phyloP scores from a whole-genome alignment of 2,113 vertebrate genomes.

The Pycnonotus jocosus region DNA sequence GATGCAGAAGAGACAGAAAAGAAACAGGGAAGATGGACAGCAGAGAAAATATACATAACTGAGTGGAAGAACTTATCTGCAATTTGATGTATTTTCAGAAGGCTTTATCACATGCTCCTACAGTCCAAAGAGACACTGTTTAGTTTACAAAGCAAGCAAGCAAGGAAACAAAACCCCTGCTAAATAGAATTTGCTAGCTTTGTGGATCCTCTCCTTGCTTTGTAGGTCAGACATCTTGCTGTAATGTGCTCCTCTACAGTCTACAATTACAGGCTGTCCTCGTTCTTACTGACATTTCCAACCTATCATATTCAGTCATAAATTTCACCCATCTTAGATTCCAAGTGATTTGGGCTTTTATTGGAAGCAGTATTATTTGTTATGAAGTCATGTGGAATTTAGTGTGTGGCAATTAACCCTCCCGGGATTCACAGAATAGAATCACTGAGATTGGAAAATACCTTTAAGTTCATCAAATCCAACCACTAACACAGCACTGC shows the following conservation, averaged over 20 bases:
- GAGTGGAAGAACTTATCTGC: neutral
- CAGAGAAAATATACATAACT: neutral
- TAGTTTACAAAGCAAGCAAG: neutral
- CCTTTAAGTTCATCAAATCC: neutral
- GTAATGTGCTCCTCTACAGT: neutral
- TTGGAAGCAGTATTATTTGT: neutral
- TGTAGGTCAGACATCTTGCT: neutral
- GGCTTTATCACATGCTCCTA: neutral
- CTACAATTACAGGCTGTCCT: neutral
- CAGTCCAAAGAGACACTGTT: neutral
- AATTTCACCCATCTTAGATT: neutral
- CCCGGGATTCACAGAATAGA: neutral
- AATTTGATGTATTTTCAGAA: neutral
- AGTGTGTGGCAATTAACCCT: neutral
- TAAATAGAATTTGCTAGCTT: neutral
- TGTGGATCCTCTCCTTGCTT: neutral
- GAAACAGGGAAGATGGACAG: neutral
- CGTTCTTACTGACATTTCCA: neutral
- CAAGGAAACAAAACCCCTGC: neutral
- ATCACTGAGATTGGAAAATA: neutral
- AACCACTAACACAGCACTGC: neutral
- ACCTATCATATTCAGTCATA: neutral
- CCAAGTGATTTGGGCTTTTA: neutral
- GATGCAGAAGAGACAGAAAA: neutral
- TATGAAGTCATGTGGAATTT: neutral